phyloP scores from a whole-genome alignment of 2,113 vertebrate genomes.

The Dicentrarchus labrax region DNA sequence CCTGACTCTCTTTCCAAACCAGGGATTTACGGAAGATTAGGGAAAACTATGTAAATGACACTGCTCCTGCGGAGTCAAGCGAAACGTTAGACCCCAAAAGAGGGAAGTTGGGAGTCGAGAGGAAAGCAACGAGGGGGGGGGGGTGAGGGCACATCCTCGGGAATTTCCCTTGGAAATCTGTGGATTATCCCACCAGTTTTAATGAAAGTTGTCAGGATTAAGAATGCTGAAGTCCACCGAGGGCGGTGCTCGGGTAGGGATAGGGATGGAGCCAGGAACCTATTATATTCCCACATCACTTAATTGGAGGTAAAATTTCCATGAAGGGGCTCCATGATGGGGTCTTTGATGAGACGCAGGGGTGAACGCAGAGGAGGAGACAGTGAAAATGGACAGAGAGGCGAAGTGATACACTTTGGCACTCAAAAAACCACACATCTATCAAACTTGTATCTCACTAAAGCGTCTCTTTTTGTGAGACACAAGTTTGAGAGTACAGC shows the following conservation, averaged over 20 bases:
- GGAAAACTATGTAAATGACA: slow-evolving; percentile 81
- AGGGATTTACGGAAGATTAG: slow-evolving; percentile 77
- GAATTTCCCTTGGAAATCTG: slow-evolving; percentile 78
- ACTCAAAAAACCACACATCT: slow-evolving; percentile 7
- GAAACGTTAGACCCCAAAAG: slow-evolving; percentile 61
- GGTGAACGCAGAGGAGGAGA: slow-evolving; percentile 26
- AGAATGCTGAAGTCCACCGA: slow-evolving; percentile 49
- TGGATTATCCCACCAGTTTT: slow-evolving; percentile 76
- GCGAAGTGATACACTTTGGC: neutral
- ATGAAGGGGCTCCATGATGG: slow-evolving; percentile 33
- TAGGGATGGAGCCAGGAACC: slow-evolving; percentile 35
- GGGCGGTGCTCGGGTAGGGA: slow-evolving; percentile 18
- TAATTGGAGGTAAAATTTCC: slow-evolving; percentile 50
- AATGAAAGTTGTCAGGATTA: slow-evolving; percentile 78
- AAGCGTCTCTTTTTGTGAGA: slow-evolving; percentile 34
- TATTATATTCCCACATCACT: slow-evolving; percentile 46
- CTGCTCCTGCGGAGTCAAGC: slow-evolving; percentile 63
- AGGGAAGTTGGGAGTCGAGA: slow-evolving; percentile 45
- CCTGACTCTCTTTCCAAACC: slow-evolving; percentile 46
- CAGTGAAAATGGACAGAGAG: slow-evolving; percentile 13
- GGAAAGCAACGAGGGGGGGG: slow-evolving; percentile 6
- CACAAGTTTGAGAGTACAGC: slow-evolving; percentile 6
- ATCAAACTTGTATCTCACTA: slow-evolving; percentile 19
- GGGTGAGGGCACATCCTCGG: slow-evolving; percentile 46
- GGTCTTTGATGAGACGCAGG: slow-evolving; percentile 30